phyloP scores from a whole-genome alignment of 2,113 vertebrate genomes.

The Lates calcarifer region DNA sequence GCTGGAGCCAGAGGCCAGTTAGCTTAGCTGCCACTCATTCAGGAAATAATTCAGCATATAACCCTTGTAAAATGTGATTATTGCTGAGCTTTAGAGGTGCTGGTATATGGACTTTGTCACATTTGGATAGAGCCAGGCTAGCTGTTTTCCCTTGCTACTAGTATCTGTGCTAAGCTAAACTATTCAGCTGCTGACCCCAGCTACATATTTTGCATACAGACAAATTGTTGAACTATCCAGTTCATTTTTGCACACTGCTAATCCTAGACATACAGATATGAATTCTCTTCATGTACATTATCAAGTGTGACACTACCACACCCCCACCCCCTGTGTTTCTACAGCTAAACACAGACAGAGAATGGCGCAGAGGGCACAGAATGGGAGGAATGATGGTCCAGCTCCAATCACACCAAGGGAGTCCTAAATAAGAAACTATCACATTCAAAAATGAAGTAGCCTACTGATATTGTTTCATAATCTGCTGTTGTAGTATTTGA shows the following conservation, averaged over 20 bases:
- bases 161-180: not conserved
- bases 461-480: not conserved
- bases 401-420: conserved; percentile 10
- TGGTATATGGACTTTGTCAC: not conserved
- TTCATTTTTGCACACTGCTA: not conserved
- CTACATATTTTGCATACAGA: not conserved
- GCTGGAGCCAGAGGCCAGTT: not conserved
- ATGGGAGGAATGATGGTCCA: not conserved
- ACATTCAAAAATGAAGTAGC: not conserved
- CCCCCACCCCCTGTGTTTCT: not conserved
- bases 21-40: not conserved
- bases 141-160: not conserved
- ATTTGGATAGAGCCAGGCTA: not conserved
- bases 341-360: conserved; percentile 70
- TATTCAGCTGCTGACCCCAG: not conserved
- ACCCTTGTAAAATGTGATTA: not conserved
- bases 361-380: conserved; percentile 44
- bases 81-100: not conserved
- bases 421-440: conserved; percentile 17
- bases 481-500: conserved; percentile 13
- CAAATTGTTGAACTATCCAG: too few species aligned
- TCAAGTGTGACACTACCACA: not conserved
- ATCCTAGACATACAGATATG: not conserved
- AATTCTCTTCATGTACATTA: conserved; percentile 10
- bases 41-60: not conserved